Evolutionary conservation across 2,888 invertebrate genomes (phyloP).

Genomic region (Trisateles emortualis): DNA sequence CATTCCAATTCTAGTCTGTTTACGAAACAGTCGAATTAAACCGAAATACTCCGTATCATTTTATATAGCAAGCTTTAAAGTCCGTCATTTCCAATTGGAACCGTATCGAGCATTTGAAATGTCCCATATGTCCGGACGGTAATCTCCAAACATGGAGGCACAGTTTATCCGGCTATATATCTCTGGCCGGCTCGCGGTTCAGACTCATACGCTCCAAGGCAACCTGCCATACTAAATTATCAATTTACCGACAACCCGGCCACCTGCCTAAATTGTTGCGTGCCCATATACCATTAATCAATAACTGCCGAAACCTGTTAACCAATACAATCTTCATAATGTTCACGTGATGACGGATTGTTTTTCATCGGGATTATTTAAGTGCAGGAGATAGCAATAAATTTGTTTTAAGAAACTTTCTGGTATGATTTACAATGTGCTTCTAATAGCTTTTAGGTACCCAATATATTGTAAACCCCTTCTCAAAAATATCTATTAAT

Average conservation of each 20-base stretch:
- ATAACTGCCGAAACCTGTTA: slow-evolving; percentile 66
- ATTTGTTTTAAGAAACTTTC: slow-evolving; percentile 13
- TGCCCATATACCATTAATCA: slow-evolving; percentile 71
- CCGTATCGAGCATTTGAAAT: slow-evolving; percentile 62
- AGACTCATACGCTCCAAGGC: slow-evolving; percentile 42
- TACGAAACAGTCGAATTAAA: slow-evolving; percentile 21
- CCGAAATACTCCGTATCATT: slow-evolving; percentile 29
- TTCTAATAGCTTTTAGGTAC: not conserved
- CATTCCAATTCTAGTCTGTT: slow-evolving; percentile 9
- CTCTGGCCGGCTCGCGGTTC: slow-evolving; percentile 47
- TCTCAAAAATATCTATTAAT: not conserved
- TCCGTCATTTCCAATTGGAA: slow-evolving; percentile 55
- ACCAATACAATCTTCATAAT: slow-evolving; percentile 57
- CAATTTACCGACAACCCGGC: slow-evolving; percentile 61
- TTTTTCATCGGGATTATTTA: slow-evolving; percentile 27
- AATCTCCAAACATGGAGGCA: slow-evolving; percentile 66
- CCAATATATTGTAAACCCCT: not conserved
- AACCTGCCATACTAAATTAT: slow-evolving; percentile 58
- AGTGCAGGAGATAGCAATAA: slow-evolving; percentile 11
- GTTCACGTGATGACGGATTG: slow-evolving; percentile 45
- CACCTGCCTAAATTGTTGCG: slow-evolving; percentile 74
- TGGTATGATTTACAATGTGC: slow-evolving; percentile 3
- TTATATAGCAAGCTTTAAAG: slow-evolving; percentile 22
- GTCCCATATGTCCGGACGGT: slow-evolving; percentile 60
- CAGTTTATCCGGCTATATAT: slow-evolving; percentile 71